These are phyloP conservation scores for Drosophila watanabei DNA, from an alignment of 1,140 invertebrate species.

Conservation along the genomic window DNA sequence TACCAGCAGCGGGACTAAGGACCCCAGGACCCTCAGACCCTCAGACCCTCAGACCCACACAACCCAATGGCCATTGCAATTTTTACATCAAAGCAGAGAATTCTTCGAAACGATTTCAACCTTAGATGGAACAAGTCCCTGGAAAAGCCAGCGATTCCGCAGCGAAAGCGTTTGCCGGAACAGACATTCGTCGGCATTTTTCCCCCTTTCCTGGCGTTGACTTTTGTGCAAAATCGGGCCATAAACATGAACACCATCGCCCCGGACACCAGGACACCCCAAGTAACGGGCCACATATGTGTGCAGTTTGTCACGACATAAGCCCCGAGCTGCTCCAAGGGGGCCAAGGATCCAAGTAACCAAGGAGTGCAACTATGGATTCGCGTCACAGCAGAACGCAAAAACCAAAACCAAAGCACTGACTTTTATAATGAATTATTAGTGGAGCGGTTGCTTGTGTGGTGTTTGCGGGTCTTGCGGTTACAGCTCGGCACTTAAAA, in stretches of 20 bases:
- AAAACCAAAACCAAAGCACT: slow-evolving; percentile 82
- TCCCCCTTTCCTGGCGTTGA: slow-evolving; percentile 47
- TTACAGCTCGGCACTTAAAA: slow-evolving; percentile 77
- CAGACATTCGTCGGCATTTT: slow-evolving; percentile 24
- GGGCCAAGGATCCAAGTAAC: background rate
- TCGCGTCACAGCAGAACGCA: slow-evolving; percentile 79
- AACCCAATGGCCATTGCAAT: slow-evolving; percentile 55
- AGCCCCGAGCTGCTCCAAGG: slow-evolving; percentile 55
- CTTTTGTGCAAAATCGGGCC: slow-evolving; percentile 76
- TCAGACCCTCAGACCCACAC: slow-evolving; percentile 11
- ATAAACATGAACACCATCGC: slow-evolving; percentile 69
- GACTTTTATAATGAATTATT: slow-evolving; percentile 85
- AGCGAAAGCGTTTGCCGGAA: slow-evolving; percentile 57
- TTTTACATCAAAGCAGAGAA: slow-evolving; percentile 43
- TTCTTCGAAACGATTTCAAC: slow-evolving; percentile 57
- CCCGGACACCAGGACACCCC: slow-evolving; percentile 23
- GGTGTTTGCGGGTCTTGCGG: slow-evolving; percentile 76
- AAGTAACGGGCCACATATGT: slow-evolving; percentile 67
- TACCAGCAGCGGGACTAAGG: slow-evolving; percentile 61
- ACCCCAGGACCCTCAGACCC: slow-evolving; percentile 29
- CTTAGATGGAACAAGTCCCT: slow-evolving; percentile 7
- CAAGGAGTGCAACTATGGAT: slow-evolving; percentile 52
- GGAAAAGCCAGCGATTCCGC: slow-evolving; percentile 26
- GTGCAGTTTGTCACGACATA: slow-evolving; percentile 83
- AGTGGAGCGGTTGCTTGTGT: slow-evolving; percentile 75